Evolutionary conservation across 2,113 vertebrate species (phyloP).

Genomic region (Isurus oxyrinchus): DNA sequence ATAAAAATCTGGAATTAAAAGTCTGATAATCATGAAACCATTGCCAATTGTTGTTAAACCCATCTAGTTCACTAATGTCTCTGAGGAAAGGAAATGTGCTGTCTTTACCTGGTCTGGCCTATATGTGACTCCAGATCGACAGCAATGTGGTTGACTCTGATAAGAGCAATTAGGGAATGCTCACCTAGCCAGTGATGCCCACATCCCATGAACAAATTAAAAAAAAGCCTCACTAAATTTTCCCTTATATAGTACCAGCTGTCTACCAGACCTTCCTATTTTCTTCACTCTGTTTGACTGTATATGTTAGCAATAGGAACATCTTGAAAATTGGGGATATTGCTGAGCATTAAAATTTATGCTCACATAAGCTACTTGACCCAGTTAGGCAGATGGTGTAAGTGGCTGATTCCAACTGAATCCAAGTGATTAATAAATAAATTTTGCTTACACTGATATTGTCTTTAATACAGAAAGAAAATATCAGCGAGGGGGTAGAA

Average conservation of each 20-base stretch:
- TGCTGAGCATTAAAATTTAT: background rate
- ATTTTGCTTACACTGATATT: background rate
- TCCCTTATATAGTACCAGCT: background rate
- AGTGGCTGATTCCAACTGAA: background rate
- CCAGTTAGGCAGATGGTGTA: background rate
- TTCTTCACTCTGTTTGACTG: background rate
- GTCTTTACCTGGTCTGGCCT: no score
- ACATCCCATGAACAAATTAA: no score
- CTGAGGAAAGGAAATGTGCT: no score
- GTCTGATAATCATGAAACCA: no score
- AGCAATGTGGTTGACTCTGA: no score
- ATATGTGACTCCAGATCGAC: no score
- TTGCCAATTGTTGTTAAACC: no score
- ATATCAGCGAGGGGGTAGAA: background rate
- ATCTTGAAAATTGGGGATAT: background rate
- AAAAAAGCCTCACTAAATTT: background rate
- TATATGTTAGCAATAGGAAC: background rate
- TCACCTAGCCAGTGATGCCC: no score
- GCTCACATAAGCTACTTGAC: background rate
- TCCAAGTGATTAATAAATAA: background rate
- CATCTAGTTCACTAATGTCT: no score
- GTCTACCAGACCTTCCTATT: background rate
- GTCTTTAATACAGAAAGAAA: background rate
- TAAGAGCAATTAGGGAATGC: no score
- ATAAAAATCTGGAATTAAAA: no score